Conservation (phyloP, 2,797 vertebrate genomes). For the Sarcoramphus papa region DNA sequence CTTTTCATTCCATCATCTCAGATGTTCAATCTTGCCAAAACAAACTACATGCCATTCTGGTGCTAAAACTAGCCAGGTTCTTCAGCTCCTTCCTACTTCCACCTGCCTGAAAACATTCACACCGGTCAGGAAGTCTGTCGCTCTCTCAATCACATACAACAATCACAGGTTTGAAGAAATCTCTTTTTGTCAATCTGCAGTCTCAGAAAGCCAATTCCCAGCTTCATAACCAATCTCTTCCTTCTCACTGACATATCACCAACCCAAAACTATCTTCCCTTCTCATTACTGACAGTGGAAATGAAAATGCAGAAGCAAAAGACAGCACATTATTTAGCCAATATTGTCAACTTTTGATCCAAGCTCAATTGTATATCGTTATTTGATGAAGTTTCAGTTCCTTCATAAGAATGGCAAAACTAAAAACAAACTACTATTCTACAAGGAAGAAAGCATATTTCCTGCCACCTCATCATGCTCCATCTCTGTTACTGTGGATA, state of each 20-base stretch:
- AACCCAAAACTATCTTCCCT: background rate
- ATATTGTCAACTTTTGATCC: background rate
- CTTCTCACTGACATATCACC: background rate
- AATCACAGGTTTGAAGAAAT: background rate
- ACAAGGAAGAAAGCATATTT: background rate
- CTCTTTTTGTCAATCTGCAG: background rate
- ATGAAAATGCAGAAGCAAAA: background rate
- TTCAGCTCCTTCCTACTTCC: background rate
- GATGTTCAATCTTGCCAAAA: background rate
- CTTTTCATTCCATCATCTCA: background rate
- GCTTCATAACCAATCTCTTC: background rate
- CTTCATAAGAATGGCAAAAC: background rate
- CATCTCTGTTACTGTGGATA: background rate
- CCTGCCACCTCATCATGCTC: background rate
- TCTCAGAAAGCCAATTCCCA: background rate
- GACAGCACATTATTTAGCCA: background rate
- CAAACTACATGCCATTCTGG: background rate
- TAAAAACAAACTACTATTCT: background rate
- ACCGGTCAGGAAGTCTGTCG: background rate
- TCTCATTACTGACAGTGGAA: background rate
- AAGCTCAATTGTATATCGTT: background rate
- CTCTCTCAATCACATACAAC: background rate
- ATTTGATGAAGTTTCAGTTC: background rate
- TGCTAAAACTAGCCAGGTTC: background rate
- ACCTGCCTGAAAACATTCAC: background rate